Evolutionary conservation across 2,113 vertebrate species (phyloP).

Genomic region (Chloebia gouldiae): DNA sequence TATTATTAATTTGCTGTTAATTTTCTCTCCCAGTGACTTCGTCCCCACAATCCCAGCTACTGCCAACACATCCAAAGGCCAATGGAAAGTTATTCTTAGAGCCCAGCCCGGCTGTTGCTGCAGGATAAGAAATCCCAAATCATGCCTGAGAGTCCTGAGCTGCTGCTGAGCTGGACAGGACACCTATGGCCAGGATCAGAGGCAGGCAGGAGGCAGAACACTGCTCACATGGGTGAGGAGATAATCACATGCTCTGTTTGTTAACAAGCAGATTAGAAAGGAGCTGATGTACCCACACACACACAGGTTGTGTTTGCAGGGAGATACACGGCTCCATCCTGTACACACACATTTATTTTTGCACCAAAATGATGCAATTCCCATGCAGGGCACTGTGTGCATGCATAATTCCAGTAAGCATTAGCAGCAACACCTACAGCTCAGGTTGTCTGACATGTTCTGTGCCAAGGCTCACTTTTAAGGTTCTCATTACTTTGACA

Average conservation of each 20-base stretch:
- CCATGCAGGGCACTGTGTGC: neutral
- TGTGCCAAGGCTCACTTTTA: neutral
- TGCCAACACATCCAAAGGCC: conserved; percentile 36
- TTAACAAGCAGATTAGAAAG: neutral
- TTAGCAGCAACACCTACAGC: conserved; percentile 4
- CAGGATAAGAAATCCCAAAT: conserved; percentile 35
- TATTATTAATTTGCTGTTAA: neutral
- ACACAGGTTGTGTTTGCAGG: neutral
- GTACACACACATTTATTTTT: neutral
- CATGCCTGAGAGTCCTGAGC: conserved; percentile 13
- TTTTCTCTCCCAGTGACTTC: neutral
- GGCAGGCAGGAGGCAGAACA: conserved; percentile 19
- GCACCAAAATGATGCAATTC: neutral
- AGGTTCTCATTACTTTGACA: conserved; percentile 57
- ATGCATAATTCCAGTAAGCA: neutral
- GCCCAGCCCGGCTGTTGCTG: conserved; percentile 26
- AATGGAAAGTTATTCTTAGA: conserved; percentile 54
- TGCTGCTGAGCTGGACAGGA: conserved; percentile 36
- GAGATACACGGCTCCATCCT: neutral
- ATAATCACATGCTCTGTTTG: neutral
- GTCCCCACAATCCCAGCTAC: neutral
- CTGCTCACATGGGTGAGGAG: neutral
- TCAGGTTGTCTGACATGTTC: conserved; percentile 40
- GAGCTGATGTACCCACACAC: conserved; percentile 5
- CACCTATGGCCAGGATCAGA: neutral